Evolutionary conservation across 2,113 vertebrate species (phyloP), one percentile per base, ranked within the genome.

Genomic region (Girardinichthys multiradiatus): DNA sequence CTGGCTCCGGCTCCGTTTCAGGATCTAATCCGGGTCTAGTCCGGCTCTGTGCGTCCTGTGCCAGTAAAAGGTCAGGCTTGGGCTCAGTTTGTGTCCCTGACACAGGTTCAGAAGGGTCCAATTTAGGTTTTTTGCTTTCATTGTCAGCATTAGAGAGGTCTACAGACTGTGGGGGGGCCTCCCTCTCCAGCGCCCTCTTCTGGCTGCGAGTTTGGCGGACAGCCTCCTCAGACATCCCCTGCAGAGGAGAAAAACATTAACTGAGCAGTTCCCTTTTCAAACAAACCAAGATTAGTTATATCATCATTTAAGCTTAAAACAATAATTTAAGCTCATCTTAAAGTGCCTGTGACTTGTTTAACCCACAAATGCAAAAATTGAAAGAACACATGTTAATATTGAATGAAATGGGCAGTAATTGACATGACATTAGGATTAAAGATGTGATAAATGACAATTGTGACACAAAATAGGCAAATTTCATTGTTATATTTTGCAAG

Each of bases 161-260:
- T 70, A 79, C 74, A 81, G 95, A 94, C 1, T 89, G 92, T 1
- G 94, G 93, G 0, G 69, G 77, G 2, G 85, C 71, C 35, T 97
- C 97, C 54, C 91, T 93, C 82, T 97, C 97, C 87, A 97, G 90
- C 0, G 95, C 96, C 79, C 98, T 95, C 88, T 98, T 99, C 92
- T 98, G 97, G 93, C 97, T 98, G 24, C 98, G 95, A 24, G 97
- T 99, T 92, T 91, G 93, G 82, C 97, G 94, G 89, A 95, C 96
- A 67, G 94, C 93, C 84, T 98, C 98, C 84, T 98, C 98, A 42
- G 96, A 97, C 98, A 99, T 99, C 84, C 90, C 92, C 90, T 91
- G 63, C 7, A 68, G 54, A 84, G 5, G 68, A 2, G 42, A 70
- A 33, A 15, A 68, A 68, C 60, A 62, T 70, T 30, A 57, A 1